Evolutionary conservation across 1,140 invertebrate genomes (phyloP).

Genomic region (Drosophila repletoides): DNA sequence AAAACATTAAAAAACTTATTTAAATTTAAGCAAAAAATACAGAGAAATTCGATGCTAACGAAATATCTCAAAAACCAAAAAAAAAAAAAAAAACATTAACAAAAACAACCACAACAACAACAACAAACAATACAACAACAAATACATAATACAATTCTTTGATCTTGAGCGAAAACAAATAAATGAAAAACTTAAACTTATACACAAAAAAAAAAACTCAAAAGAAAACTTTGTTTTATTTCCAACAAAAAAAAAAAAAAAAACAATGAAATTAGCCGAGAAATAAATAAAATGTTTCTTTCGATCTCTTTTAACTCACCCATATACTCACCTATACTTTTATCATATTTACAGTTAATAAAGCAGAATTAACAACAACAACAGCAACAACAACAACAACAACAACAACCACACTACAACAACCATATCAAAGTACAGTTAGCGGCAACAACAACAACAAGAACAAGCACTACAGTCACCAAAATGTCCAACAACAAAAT

Average conservation of each 20-base stretch:
- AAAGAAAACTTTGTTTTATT: slow-evolving; percentile 79
- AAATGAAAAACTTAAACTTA: slow-evolving; percentile 81
- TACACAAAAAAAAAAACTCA: slow-evolving; percentile 75
- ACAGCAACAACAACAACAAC: slow-evolving; percentile 32
- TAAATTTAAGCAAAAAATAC: slow-evolving; percentile 69
- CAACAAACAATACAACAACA: slow-evolving; percentile 45
- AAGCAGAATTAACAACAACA: slow-evolving; percentile 42
- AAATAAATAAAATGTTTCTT: slow-evolving; percentile 21
- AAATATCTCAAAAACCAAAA: slow-evolving; percentile 37
- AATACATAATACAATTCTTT: slow-evolving; percentile 75
- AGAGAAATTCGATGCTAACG: slow-evolving; percentile 39
- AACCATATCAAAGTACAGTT: slow-evolving; percentile 32
- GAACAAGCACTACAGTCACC: slow-evolving; percentile 48
- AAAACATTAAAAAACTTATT: slow-evolving; percentile 68
- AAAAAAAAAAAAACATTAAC: no score
- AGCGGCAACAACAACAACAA: slow-evolving; percentile 58
- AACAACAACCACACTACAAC: slow-evolving; percentile 26
- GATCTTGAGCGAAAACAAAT: slow-evolving; percentile 78
- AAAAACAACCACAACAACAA: slow-evolving; percentile 47
- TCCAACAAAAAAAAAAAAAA: slow-evolving; percentile 23
- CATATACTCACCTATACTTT: slow-evolving; percentile 65
- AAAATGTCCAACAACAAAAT: slow-evolving; percentile 31
- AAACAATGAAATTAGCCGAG: slow-evolving; percentile 13
- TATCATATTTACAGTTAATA: slow-evolving; percentile 76
- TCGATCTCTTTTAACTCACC: slow-evolving; percentile 45